These are phyloP conservation scores for Troglohyphantes excavatus DNA, from an alignment of 2,888 invertebrate genomes.

Conservation along the genomic window DNA sequence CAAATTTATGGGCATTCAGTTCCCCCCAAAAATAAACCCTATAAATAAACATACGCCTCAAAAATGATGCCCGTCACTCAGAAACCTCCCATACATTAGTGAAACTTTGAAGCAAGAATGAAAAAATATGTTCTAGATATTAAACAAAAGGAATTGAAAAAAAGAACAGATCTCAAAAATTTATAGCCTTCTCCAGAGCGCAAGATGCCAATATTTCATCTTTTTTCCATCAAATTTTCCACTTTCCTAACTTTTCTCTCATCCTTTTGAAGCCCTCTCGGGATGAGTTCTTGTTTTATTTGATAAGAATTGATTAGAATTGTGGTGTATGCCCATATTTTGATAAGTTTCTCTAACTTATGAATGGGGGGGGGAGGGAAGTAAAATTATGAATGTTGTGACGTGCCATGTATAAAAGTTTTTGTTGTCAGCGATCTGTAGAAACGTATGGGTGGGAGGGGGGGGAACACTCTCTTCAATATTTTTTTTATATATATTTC, in stretches of 20 bases:
- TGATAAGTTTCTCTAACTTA: slow-evolving; percentile 65
- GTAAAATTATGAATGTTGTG: slow-evolving; percentile 53
- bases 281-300: slow-evolving; percentile 67
- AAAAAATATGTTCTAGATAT: slow-evolving; percentile 16
- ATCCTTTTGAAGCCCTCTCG: slow-evolving; percentile 20
- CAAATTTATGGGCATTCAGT: too few species aligned
- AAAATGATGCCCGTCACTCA: too few species aligned
- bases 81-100: too few species aligned
- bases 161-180: slow-evolving; percentile 55
- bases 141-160: slow-evolving; percentile 54
- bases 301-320: slow-evolving; percentile 75
- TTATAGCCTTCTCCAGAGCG: slow-evolving; percentile 65
- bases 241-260: slow-evolving; percentile 47
- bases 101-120: too few species aligned
- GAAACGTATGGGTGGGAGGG: neutral
- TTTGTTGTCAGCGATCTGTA: slow-evolving; percentile 50
- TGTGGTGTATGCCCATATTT: slow-evolving; percentile 42
- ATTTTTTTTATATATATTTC: too few species aligned
- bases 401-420: slow-evolving; percentile 64
- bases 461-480: too few species aligned
- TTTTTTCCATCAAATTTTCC: slow-evolving; percentile 69
- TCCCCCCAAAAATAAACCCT: too few species aligned
- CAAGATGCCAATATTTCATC: slow-evolving; percentile 71
- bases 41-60: too few species aligned
- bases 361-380: slow-evolving; percentile 22